Evolutionary conservation across 2,888 invertebrate genomes (phyloP).

Genomic region (Ectemnius cavifrons): DNA sequence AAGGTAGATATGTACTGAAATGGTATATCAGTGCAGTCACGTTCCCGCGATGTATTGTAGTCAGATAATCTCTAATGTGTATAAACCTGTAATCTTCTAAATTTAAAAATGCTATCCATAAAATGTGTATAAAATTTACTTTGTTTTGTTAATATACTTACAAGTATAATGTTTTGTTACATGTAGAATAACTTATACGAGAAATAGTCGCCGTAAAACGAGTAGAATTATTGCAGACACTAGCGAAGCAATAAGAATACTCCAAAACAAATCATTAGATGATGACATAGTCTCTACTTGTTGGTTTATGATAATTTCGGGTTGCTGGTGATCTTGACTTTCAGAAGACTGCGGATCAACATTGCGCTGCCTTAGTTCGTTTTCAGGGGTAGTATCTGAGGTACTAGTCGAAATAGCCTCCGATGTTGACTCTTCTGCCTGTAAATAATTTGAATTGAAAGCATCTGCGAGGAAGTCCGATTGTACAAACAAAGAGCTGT

Average conservation of each 20-base stretch:
- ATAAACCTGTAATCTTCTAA: constrained; percentile 41
- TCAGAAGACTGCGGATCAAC: constrained; percentile 52
- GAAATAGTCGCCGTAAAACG: constrained; percentile 79
- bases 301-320: constrained; percentile 72
- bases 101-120: constrained; percentile 61
- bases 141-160: constrained; percentile 59
- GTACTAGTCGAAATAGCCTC: constrained; percentile 58
- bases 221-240: constrained; percentile 78
- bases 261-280: constrained; percentile 79
- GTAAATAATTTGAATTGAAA: constrained; percentile 16
- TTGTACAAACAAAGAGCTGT: neutral
- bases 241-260: constrained; percentile 78
- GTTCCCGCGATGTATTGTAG: constrained; percentile 40
- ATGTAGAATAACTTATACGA: constrained; percentile 71
- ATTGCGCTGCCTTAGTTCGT: constrained; percentile 67
- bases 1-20: constrained; percentile 48
- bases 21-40: constrained; percentile 39
- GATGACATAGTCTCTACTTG: constrained; percentile 71
- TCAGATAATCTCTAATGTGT: constrained; percentile 32
- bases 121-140: constrained; percentile 67
- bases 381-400: constrained; percentile 50
- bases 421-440: constrained; percentile 69
- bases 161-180: constrained; percentile 45
- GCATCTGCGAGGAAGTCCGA: too few relatives aligned
- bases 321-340: constrained; percentile 67